These are phyloP conservation scores for Glossosoma conforme DNA, from an alignment of 1,140 invertebrate genomes.

Conservation along the genomic window DNA sequence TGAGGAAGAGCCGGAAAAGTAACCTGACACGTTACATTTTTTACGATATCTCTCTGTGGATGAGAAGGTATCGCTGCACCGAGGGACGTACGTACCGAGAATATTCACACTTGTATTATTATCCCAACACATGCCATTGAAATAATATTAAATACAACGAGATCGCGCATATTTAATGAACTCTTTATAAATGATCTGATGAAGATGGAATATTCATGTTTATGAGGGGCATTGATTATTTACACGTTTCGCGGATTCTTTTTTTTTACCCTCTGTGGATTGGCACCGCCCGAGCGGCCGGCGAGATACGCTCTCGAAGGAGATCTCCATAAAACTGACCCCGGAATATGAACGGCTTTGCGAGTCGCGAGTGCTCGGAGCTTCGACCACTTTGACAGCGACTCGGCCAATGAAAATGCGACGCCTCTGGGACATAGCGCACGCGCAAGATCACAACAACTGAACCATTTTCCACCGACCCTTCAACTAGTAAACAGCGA, in stretches of 20 bases:
- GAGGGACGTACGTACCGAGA: neutral
- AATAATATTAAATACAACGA: no score
- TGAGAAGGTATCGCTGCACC: neutral
- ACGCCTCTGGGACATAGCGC: slow-evolving; percentile 5
- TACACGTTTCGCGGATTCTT: slow-evolving; percentile 1
- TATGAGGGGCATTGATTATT: neutral
- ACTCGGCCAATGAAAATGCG: slow-evolving; percentile 9
- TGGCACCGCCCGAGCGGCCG: neutral
- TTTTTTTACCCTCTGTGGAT: neutral
- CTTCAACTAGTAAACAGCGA: no score
- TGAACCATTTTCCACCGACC: no score
- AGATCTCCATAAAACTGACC: slow-evolving; percentile 23
- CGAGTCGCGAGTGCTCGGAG: neutral
- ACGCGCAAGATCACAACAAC: no score
- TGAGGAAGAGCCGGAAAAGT: neutral
- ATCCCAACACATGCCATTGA: slow-evolving; percentile 25
- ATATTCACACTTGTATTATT: slow-evolving; percentile 18
- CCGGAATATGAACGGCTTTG: slow-evolving; percentile 5
- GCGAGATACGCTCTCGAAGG: neutral
- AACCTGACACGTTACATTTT: slow-evolving; percentile 2
- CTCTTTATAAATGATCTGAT: no score
- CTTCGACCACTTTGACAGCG: slow-evolving; percentile 17
- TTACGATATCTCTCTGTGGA: neutral
- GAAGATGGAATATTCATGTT: no score
- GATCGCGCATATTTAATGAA: no score